Evolutionary conservation across 2,797 vertebrate genomes (phyloP).

Genomic region (Amniataba percoides): DNA sequence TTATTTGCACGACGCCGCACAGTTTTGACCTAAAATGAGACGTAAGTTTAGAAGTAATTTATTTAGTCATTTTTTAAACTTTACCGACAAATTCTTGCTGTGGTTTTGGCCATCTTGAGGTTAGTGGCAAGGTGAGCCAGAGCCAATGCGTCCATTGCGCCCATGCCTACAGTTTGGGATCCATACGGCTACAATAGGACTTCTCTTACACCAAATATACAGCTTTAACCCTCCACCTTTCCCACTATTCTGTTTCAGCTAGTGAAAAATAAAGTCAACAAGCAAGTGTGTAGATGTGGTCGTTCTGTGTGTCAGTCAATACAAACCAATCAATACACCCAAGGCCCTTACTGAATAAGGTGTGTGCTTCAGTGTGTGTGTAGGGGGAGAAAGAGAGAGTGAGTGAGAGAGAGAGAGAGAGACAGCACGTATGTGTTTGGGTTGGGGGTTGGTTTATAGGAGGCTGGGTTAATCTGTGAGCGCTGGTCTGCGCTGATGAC

Average conservation of each 20-base stretch:
- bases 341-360: conserved; percentile 51
- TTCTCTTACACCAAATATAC: conserved; percentile 23
- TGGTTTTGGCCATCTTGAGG: background rate
- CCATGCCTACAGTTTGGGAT: background rate
- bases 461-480: conserved; percentile 79
- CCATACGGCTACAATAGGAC: conserved; percentile 17
- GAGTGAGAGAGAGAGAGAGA: background rate
- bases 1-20: conserved; percentile 11
- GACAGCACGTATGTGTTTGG: conserved; percentile 14
- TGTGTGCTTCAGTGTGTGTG: conserved; percentile 26
- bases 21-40: conserved; percentile 11
- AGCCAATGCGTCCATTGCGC: background rate
- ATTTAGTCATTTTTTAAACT: background rate
- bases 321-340: conserved; percentile 72
- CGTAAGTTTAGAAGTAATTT: background rate
- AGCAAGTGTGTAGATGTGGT: conserved; percentile 60
- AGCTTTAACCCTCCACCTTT: conserved; percentile 7
- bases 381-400: conserved; percentile 3
- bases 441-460: conserved; percentile 46
- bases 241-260: background rate
- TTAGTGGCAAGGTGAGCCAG: background rate
- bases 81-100: background rate
- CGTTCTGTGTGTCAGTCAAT: conserved; percentile 70
- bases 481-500: conserved; percentile 79
- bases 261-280: conserved; percentile 73